A percentile compares a stretch with the other conserved stretches of the same genome.
Conservation (phyloP, 1,140 invertebrate genomes). For the Ceratoteleas bidentatus region DNA sequence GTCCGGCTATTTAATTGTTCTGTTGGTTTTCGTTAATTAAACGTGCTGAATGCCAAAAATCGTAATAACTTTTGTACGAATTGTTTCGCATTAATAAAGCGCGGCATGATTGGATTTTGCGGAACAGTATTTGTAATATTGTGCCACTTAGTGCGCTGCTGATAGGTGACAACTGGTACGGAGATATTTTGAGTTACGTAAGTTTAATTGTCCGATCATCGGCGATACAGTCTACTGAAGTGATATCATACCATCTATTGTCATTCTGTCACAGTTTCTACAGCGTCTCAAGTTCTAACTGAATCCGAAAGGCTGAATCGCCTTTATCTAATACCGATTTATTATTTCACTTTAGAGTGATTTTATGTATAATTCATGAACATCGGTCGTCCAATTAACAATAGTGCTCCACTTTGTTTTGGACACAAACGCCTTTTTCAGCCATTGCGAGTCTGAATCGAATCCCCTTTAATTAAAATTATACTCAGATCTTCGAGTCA, state of each 20-base stretch:
- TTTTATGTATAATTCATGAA: slow-evolving; percentile 2
- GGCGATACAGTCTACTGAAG: slow-evolving; percentile 7
- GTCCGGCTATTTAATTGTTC: too few species aligned
- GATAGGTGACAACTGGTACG: neutral
- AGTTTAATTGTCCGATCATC: slow-evolving; percentile 15
- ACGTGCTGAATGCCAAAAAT: too few species aligned
- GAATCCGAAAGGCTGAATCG: slow-evolving; percentile 30
- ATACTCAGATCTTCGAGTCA: neutral
- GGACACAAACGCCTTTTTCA: neutral
- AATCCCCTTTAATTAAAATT: slow-evolving; percentile 4
- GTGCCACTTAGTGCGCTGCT: neutral
- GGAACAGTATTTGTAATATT: neutral
- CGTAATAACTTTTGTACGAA: neutral
- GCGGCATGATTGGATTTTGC: neutral
- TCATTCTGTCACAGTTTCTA: slow-evolving; percentile 23
- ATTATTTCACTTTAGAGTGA: slow-evolving; percentile 20
- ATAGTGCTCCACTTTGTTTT: neutral
- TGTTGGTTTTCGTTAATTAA: too few species aligned
- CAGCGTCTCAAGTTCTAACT: slow-evolving; percentile 28
- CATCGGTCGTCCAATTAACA: neutral
- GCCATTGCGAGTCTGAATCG: neutral
- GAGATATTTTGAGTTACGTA: slow-evolving; percentile 8
- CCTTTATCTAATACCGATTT: slow-evolving; percentile 31
- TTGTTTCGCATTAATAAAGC: neutral
- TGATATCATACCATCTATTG: slow-evolving; percentile 25